Evolutionary conservation across 2,113 vertebrate genomes (phyloP).

Genomic region (Lontra canadensis): DNA sequence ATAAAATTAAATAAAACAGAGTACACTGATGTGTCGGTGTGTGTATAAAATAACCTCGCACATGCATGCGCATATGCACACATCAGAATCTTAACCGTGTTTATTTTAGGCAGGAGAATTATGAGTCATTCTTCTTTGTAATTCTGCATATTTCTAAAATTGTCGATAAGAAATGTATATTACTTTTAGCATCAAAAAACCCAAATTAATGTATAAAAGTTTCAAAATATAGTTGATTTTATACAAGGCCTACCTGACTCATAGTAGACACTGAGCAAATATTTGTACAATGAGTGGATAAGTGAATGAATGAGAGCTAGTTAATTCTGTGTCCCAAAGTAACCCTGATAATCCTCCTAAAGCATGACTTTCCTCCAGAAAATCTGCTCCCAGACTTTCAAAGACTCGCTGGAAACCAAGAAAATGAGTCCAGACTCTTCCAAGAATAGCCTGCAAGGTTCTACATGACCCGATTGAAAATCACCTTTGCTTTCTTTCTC

Average conservation of each 20-base stretch:
- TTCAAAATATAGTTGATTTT: background rate
- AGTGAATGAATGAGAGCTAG: background rate
- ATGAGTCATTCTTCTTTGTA: constrained; percentile 15
- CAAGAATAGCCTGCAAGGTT: background rate
- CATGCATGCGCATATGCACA: background rate
- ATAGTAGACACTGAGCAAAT: background rate
- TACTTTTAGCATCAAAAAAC: background rate
- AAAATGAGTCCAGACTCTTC: background rate
- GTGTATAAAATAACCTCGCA: background rate
- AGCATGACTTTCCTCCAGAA: background rate
- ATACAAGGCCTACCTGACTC: background rate
- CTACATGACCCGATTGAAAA: background rate
- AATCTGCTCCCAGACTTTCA: background rate
- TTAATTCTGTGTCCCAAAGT: background rate
- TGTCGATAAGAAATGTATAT: background rate
- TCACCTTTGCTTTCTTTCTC: background rate
- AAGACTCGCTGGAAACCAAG: background rate
- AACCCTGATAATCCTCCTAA: background rate
- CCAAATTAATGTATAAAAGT: background rate
- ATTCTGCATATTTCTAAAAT: constrained; percentile 5
- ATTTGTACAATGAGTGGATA: background rate
- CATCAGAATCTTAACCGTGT: background rate
- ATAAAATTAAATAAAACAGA: background rate
- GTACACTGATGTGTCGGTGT: background rate
- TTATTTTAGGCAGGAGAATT: constrained; percentile 13